Conservation (phyloP, 2,888 invertebrate species). For the Resseliella maxima region DNA sequence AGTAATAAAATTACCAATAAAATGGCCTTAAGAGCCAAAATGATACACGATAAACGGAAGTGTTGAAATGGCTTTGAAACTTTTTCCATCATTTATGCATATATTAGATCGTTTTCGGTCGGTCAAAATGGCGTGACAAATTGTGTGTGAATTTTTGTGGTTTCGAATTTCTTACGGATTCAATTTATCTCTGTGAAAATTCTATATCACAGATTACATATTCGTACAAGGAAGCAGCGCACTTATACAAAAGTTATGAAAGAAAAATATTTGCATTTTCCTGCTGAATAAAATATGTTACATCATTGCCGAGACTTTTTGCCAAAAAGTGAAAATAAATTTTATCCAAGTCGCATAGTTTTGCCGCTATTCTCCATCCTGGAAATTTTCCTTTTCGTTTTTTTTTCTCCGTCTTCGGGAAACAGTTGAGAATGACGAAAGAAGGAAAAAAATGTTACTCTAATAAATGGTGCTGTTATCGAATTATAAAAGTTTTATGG, state of each 20-base stretch:
- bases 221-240: not conserved
- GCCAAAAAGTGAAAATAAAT: slow-evolving; percentile 13
- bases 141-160: slow-evolving; percentile 46
- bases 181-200: not conserved
- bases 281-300: slow-evolving; percentile 25
- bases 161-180: not conserved
- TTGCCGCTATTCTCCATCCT: not conserved
- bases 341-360: not conserved
- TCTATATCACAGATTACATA: not conserved
- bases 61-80: slow-evolving; percentile 35
- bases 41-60: slow-evolving; percentile 54
- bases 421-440: not conserved
- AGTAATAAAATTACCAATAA: slow-evolving; percentile 53
- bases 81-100: not conserved
- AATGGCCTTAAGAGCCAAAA: not conserved
- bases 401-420: not conserved
- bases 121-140: slow-evolving; percentile 49
- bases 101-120: not conserved
- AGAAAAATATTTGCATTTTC: slow-evolving; percentile 54
- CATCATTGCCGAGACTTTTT: not conserved
- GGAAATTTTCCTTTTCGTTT: not conserved
- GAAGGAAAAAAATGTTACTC: not conserved
- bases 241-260: not conserved
- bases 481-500: slow-evolving; percentile 48
- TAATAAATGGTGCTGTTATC: slow-evolving; percentile 41